phyloP scores from a whole-genome alignment of 2,797 vertebrate species.

The Coccyzus lansbergi region DNA sequence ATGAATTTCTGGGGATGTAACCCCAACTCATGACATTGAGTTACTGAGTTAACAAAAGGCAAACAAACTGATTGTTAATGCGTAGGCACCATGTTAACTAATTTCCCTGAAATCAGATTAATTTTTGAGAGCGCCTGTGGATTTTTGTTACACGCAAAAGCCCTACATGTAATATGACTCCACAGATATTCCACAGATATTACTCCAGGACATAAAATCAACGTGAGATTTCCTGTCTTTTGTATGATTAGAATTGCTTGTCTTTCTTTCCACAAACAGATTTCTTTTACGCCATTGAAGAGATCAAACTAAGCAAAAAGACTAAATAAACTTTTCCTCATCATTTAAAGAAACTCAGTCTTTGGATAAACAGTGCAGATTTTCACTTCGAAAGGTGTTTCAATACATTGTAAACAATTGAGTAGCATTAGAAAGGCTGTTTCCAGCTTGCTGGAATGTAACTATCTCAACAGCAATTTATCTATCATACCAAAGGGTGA shows the following conservation, averaged over 20 bases:
- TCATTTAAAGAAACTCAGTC: not conserved
- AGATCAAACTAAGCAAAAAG: not conserved
- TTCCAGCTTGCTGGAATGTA: not conserved
- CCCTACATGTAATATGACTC: rapidly evolving
- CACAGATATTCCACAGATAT: not conserved
- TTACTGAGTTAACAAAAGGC: not conserved
- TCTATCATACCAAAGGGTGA: not conserved
- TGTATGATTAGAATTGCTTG: not conserved
- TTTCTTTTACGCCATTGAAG: not conserved
- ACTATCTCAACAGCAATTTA: not conserved
- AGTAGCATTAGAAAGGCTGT: not conserved
- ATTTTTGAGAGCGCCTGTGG: not conserved
- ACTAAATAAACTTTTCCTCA: not conserved
- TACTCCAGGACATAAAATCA: constrained; percentile 18
- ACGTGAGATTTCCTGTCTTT: constrained; percentile 27
- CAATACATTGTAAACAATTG: not conserved
- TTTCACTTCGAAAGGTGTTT: not conserved
- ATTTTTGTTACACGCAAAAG: not conserved
- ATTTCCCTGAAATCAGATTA: not conserved
- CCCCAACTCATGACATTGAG: not conserved
- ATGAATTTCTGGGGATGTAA: not conserved
- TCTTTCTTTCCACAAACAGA: not conserved
- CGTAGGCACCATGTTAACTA: not conserved
- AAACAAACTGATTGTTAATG: not conserved
- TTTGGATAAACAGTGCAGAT: not conserved